A percentile compares a stretch with the other conserved stretches of the same genome.
Conservation (phyloP, 2,113 vertebrate genomes). For the Patagioenas fasciata region DNA sequence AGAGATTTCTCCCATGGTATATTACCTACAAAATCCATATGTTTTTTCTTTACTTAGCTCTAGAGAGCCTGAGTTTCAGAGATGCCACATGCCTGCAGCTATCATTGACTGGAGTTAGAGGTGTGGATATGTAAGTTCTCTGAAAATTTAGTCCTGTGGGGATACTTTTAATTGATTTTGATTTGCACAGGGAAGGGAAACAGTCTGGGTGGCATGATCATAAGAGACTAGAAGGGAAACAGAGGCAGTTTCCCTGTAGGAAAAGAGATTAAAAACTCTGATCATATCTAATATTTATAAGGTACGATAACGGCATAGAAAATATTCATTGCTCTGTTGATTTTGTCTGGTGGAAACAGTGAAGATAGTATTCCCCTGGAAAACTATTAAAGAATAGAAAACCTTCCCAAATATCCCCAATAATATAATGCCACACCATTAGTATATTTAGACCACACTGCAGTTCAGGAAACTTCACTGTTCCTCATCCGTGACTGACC, state of each 20-base stretch:
- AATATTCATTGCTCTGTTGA: neutral
- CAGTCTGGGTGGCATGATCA: constrained; percentile 31
- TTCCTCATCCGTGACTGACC: neutral
- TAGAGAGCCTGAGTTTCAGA: constrained; percentile 22
- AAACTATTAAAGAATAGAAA: neutral
- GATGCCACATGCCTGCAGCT: constrained; percentile 42
- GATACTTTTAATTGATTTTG: constrained; percentile 52
- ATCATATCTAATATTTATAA: neutral
- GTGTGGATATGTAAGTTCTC: constrained; percentile 25
- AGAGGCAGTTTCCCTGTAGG: neutral
- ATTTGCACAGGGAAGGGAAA: constrained; percentile 56
- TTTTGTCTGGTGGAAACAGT: neutral
- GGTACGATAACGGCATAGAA: neutral
- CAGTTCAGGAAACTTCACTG: neutral
- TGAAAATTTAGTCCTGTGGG: constrained; percentile 34
- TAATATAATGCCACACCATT: neutral
- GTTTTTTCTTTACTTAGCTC: constrained; percentile 59
- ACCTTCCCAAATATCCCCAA: neutral
- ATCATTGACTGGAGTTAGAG: constrained; percentile 55
- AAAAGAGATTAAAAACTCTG: neutral
- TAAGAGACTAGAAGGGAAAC: constrained; percentile 3
- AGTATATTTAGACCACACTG: neutral
- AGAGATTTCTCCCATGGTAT: constrained; percentile 70
- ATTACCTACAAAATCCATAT: constrained; percentile 69
- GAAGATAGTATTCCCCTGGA: neutral